A percentile compares a stretch with the other conserved stretches of the same genome.
phyloP scores from a whole-genome alignment of 2,888 invertebrate genomes.

The Tetranychus truncatus region DNA sequence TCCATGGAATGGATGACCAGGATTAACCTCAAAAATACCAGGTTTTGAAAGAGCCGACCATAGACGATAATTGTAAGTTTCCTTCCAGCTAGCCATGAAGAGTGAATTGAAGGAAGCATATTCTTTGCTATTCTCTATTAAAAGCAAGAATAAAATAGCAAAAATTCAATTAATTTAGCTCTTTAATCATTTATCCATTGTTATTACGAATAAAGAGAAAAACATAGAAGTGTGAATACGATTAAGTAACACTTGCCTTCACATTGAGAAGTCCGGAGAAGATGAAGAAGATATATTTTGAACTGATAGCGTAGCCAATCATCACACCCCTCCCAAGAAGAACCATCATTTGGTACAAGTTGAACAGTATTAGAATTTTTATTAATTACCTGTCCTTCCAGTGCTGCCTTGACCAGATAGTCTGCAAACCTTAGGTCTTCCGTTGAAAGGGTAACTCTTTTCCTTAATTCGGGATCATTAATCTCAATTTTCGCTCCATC shows the following conservation, averaged over 20 bases:
- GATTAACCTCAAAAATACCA: slow-evolving; percentile 44
- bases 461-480: slow-evolving; percentile 55
- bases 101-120: slow-evolving; percentile 67
- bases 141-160: slow-evolving; percentile 9
- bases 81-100: slow-evolving; percentile 65
- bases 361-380: background rate
- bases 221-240: background rate
- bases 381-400: slow-evolving; percentile 33
- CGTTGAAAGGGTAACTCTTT: slow-evolving; percentile 68
- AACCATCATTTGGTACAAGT: slow-evolving; percentile 12
- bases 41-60: slow-evolving; percentile 50
- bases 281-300: slow-evolving; percentile 58
- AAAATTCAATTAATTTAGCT: background rate
- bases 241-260: slow-evolving; percentile 39
- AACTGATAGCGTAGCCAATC: slow-evolving; percentile 92
- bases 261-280: slow-evolving; percentile 56
- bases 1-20: slow-evolving; percentile 84
- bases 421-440: slow-evolving; percentile 91
- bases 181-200: too few species aligned
- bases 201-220: background rate
- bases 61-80: slow-evolving; percentile 67
- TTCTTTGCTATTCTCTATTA: slow-evolving; percentile 41
- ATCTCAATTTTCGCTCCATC: slow-evolving; percentile 69
- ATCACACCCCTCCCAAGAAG: slow-evolving; percentile 72
- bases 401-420: slow-evolving; percentile 58